These are phyloP conservation scores for Spicauda simplicius DNA, from an alignment of 2,888 invertebrate genomes.

Conservation along the genomic window DNA sequence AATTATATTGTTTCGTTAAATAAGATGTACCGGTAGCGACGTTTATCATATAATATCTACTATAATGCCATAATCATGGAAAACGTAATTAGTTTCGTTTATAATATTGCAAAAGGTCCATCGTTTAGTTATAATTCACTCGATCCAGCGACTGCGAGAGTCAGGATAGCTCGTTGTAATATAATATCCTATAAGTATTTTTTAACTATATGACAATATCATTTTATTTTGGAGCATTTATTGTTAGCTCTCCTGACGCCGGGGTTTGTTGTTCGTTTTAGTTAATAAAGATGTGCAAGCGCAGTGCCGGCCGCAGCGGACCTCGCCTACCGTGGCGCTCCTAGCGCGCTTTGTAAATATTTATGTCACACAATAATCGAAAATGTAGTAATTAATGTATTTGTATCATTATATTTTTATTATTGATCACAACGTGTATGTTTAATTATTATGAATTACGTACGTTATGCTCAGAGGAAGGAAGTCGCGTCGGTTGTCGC, in stretches of 20 bases:
- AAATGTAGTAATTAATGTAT: conserved; percentile 83
- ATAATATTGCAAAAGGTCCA: conserved; percentile 52
- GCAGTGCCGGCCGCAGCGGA: conserved; percentile 39
- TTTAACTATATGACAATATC: conserved; percentile 75
- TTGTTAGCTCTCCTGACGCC: conserved; percentile 74
- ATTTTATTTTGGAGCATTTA: conserved; percentile 74
- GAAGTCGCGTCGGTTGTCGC: conserved; percentile 46
- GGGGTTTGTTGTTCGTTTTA: conserved; percentile 71
- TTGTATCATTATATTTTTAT: conserved; percentile 85
- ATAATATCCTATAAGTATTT: conserved; percentile 56
- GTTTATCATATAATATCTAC: conserved; percentile 63
- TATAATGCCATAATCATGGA: conserved; percentile 73
- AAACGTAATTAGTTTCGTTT: conserved; percentile 57
- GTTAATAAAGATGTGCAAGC: conserved; percentile 76
- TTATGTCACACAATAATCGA: conserved; percentile 84
- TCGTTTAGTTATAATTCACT: conserved; percentile 60
- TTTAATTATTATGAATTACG: conserved; percentile 66
- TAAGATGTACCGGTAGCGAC: conserved; percentile 76
- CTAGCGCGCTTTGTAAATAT: conserved; percentile 83
- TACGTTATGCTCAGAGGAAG: conserved; percentile 62
- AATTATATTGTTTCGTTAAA: conserved; percentile 77
- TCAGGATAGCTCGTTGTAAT: conserved; percentile 70
- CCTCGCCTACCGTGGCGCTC: conserved; percentile 60
- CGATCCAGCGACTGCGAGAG: conserved; percentile 65
- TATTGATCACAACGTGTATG: conserved; percentile 82